A percentile compares a stretch with the other conserved stretches of the same genome.
These are phyloP conservation scores for Sebastolobus alascanus DNA, from an alignment of 2,797 vertebrate species.

Conservation along the genomic window DNA sequence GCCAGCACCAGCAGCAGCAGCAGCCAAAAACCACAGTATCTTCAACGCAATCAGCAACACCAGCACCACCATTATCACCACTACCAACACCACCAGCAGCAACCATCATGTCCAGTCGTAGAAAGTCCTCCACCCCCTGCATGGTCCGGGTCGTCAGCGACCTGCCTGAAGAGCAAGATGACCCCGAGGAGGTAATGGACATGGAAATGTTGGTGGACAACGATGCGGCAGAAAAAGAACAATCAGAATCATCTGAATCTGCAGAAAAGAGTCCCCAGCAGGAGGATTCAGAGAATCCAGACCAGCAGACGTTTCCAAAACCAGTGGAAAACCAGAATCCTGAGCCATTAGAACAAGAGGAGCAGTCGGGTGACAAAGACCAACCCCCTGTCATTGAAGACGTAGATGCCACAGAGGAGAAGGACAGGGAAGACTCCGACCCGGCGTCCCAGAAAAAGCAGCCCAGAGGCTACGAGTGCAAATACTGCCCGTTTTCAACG, in stretches of 20 bases:
- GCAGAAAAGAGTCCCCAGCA: conserved; percentile 26
- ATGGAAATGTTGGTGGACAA: conserved; percentile 57
- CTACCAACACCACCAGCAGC: conserved; percentile 49
- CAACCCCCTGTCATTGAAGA: conserved; percentile 47
- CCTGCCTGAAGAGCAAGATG: conserved; percentile 82
- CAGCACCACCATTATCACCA: conserved; percentile 56
- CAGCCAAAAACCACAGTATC: conserved; percentile 60
- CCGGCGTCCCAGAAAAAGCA: conserved; percentile 84
- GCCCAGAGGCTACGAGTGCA: conserved; percentile 92
- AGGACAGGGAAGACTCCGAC: conserved; percentile 53
- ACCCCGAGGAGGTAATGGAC: conserved; percentile 77
- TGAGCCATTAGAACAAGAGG: conserved; percentile 57
- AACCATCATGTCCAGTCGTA: conserved; percentile 92
- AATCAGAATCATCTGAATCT: conserved; percentile 48
- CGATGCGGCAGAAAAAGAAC: conserved; percentile 30
- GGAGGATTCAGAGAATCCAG: conserved; percentile 57
- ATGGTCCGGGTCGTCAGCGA: conserved; percentile 89
- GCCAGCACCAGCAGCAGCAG: conserved; percentile 54
- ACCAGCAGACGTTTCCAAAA: conserved; percentile 69
- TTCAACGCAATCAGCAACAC: conserved; percentile 67
- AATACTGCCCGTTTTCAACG: conserved; percentile 93
- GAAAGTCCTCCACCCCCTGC: conserved; percentile 93
- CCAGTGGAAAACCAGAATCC: conserved; percentile 81
- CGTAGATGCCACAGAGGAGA: conserved; percentile 43
- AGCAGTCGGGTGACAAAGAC: conserved; percentile 30